Base-by-base conservation (phyloP, 2,113 vertebrate genomes). In the Balaenoptera acutorostrata region DNA sequence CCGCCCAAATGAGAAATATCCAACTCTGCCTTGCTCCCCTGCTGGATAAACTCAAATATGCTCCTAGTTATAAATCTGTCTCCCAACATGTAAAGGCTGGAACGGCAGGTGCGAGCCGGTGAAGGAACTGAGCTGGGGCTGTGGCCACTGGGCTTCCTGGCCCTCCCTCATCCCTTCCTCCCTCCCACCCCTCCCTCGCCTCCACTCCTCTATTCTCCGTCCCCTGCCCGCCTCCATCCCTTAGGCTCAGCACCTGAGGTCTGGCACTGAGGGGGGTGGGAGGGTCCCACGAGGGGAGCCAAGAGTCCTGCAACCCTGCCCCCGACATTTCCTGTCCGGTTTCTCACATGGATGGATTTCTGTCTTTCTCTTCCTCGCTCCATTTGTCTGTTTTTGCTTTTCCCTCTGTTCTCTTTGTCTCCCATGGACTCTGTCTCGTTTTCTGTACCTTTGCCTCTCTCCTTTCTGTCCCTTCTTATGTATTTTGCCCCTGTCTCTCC, bases 301-400 rank as follows among this genome's bases (percentile, higher is more conserved):
- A 0, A 8, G 46, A 31, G 46, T 12, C 36, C 71, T 14, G 49
- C 13, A 63, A 69, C 68, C 29, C 23, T 10, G 15, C 5, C 41
- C 12, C 4, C 36, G 0, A 6, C 2, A 0, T 17, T 69, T 82
- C 46, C n/a, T 1, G 14, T n/a, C 7, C 1, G 7, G 11, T 29
- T 55, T 85, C 18, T 4, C 31, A 3, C 11, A 2, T 2, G 46
- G n/a, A 15, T 55, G 46, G 52, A n/a, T 69, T 80, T 83, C 49
- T 84, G 4, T 44, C 8, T 88, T 61, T 90, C 39, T 33, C 25
- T 88, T 68, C 33, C 33, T 77, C 33, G 74, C 21, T 14, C 27
- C 8, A 0, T 49, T 29, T 74, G 31, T n/a, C 39, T 36, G 7
- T 8, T 25, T 14, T 41, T 8, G 36, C 92, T 91, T 63, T 57